Evolutionary conservation across 2,888 invertebrate genomes (phyloP).

Genomic region (Bombyx huttoni): DNA sequence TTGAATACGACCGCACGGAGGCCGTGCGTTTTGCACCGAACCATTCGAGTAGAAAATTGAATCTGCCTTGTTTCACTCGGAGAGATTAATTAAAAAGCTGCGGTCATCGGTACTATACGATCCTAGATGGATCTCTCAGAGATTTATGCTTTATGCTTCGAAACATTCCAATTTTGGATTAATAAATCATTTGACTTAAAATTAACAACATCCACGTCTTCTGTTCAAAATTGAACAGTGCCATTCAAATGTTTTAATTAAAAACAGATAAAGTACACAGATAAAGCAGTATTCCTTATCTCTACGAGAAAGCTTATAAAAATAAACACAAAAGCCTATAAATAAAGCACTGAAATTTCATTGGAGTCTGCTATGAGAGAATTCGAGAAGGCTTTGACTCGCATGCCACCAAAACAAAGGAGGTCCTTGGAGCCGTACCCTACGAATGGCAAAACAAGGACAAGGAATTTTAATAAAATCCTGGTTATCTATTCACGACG

Average conservation of each 20-base stretch:
- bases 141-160: no score
- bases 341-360: slow-evolving; percentile 41
- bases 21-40: not conserved
- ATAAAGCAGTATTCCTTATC: slow-evolving; percentile 18
- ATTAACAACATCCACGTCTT: no score
- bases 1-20: slow-evolving; percentile 2
- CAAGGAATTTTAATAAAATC: slow-evolving; percentile 69
- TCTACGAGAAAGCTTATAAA: slow-evolving; percentile 24
- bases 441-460: slow-evolving; percentile 54
- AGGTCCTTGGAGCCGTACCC: slow-evolving; percentile 28
- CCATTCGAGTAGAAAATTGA: slow-evolving; percentile 55
- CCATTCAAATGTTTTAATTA: slow-evolving; percentile 6
- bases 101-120: slow-evolving; percentile 11
- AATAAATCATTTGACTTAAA: no score
- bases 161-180: no score
- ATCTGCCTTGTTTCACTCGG: slow-evolving; percentile 35
- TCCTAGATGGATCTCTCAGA: not conserved
- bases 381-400: slow-evolving; percentile 36
- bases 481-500: slow-evolving; percentile 66
- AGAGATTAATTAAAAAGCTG: slow-evolving; percentile 38
- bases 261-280: slow-evolving; percentile 17
- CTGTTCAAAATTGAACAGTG: not conserved
- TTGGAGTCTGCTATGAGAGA: slow-evolving; percentile 32
- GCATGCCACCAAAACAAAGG: slow-evolving; percentile 53
- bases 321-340: slow-evolving; percentile 34